These are phyloP conservation scores for Microtus obscurus DNA, from an alignment of 2,797 vertebrate species.

Conservation along the genomic window DNA sequence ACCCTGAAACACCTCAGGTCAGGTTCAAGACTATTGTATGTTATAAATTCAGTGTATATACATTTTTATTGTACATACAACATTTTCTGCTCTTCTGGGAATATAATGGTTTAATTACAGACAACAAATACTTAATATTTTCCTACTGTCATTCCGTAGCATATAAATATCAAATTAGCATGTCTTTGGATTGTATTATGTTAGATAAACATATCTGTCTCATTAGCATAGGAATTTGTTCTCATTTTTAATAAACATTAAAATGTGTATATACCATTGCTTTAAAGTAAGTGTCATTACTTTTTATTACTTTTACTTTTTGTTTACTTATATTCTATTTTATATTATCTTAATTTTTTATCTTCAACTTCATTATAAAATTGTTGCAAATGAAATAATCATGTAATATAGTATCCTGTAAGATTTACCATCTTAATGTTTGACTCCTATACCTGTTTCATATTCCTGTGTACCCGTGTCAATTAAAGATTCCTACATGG, in stretches of 20 bases:
- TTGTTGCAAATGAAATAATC: not conserved
- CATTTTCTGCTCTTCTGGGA: not conserved
- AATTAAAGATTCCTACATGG: not conserved
- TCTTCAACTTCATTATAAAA: not conserved
- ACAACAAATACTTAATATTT: not conserved
- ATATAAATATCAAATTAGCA: not conserved
- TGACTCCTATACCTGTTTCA: not conserved
- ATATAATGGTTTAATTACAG: not conserved
- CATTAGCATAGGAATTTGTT: not conserved
- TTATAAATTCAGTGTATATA: not conserved
- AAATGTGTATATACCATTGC: not conserved
- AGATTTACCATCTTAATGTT: not conserved
- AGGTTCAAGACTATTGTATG: not conserved
- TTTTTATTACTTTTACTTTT: not conserved
- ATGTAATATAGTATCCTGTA: not conserved
- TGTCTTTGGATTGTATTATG: not conserved
- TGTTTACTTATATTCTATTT: not conserved
- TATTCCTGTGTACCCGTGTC: not conserved
- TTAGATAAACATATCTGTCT: not conserved
- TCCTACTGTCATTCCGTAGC: not conserved
- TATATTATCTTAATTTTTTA: not conserved
- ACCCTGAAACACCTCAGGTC: too few relatives aligned
- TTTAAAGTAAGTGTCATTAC: not conserved
- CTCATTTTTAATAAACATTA: not conserved
- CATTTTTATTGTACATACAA: not conserved